Base-by-base conservation (phyloP, 2,888 invertebrate genomes). In the Antheraea yamamai region DNA sequence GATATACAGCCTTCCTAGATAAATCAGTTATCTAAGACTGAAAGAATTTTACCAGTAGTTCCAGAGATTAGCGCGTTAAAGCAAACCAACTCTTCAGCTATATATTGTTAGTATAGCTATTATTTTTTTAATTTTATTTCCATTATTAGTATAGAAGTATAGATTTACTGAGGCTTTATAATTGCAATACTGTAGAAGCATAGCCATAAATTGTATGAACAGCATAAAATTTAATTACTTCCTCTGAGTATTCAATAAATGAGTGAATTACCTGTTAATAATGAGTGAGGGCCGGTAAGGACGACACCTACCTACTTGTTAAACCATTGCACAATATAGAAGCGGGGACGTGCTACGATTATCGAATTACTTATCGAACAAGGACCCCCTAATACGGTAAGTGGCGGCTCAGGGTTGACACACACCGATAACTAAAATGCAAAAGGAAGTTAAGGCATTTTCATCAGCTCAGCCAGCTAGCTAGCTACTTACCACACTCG, bases 341-440 rank as follows among this genome's bases (percentile, higher is more conserved):
- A 23, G 23, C 61, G n/a, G 20, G 7, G 55, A 12, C 47, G 55
- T 2, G 58, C 16, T 26, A 30, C n/a, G 85, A 88, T 90, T 88
- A 90, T 88, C 87, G 81, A 83, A 87, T 91, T 89, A 91, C 79
- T 75, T 73, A 73, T 75, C 82, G 88, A 87, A 90, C 91, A 91
- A 90, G 89, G 88, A 84, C 80, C 83, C 87, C 87, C 89, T 90
- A 91, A 91, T 90, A 85, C 84, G 80, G 84, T 83, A 84, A 88
- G 84, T 85, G 84, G 85, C 79, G 76, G 71, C 18, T 78, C 39
- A 85, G 88, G 89, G 87, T 77, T 85, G 85, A 66, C 77, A 14
- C 75, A 23, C 18, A 23, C 70, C 10, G n/a, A 2, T 20, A 4
- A 26, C 3, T 30, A 20, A 0, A 30, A 0, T 12, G 26, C 14